Evolutionary conservation across 2,888 invertebrate species (phyloP).

Genomic region (Ashinkailepas kermadecensis): DNA sequence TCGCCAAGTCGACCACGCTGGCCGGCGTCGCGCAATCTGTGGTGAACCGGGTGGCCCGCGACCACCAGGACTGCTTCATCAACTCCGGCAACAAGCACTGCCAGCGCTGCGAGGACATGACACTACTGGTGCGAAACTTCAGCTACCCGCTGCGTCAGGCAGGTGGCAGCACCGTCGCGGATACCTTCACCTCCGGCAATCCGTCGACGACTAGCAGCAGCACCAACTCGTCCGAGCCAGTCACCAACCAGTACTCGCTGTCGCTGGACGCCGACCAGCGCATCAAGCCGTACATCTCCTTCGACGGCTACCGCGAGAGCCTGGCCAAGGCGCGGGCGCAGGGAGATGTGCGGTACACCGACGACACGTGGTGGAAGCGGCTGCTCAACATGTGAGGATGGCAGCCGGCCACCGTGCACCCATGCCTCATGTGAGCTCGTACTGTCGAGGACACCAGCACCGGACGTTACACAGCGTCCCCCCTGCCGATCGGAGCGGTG

Average conservation of each 20-base stretch:
- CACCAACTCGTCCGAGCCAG: constrained; percentile 40
- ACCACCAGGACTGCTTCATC: constrained; percentile 70
- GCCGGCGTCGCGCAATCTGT: constrained; percentile 77
- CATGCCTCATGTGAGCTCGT: too few relatives aligned
- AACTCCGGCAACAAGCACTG: constrained; percentile 40
- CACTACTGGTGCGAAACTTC: constrained; percentile 75
- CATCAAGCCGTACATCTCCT: constrained; percentile 76
- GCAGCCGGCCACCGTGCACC: too few relatives aligned
- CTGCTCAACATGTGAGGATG: not conserved
- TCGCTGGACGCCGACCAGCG: constrained; percentile 57
- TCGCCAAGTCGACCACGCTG: constrained; percentile 67
- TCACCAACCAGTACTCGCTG: constrained; percentile 34
- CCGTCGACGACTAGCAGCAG: constrained; percentile 13
- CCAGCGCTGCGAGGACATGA: constrained; percentile 68
- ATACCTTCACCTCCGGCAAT: constrained; percentile 18
- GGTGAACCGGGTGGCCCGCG: constrained; percentile 71
- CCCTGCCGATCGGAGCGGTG: too few relatives aligned
- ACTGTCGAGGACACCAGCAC: too few relatives aligned
- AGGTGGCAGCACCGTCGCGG: constrained; percentile 37
- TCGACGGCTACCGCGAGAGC: constrained; percentile 67
- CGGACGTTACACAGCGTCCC: too few relatives aligned
- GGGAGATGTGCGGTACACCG: constrained; percentile 53
- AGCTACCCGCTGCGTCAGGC: constrained; percentile 63
- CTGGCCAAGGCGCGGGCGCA: constrained; percentile 58
- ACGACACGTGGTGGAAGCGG: constrained; percentile 25